A percentile compares a stretch with the other conserved stretches of the same genome.
These are phyloP conservation scores for Cherax destructor DNA, from an alignment of 1,140 invertebrate species.

Conservation along the genomic window DNA sequence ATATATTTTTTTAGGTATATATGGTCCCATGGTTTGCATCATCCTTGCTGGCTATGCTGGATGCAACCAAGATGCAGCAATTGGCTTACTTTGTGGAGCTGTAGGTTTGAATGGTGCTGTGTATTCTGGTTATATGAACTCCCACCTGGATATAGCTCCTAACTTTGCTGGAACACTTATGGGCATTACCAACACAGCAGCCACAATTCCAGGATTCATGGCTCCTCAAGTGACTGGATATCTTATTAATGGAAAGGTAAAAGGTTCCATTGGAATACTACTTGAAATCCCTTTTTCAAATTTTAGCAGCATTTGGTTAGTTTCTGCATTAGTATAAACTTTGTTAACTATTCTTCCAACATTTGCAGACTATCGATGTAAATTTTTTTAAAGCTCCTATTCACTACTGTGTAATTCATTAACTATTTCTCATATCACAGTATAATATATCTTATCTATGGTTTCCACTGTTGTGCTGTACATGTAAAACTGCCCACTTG, in stretches of 20 bases:
- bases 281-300: too few relatives aligned
- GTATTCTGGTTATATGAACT: slow-evolving; percentile 87
- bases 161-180: slow-evolving; percentile 89
- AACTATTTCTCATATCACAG: too few relatives aligned
- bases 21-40: slow-evolving; percentile 83
- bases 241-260: slow-evolving; percentile 75
- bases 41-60: slow-evolving; percentile 83
- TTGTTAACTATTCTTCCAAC: too few relatives aligned
- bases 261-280: too few relatives aligned
- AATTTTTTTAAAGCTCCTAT: too few relatives aligned
- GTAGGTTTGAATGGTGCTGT: slow-evolving; percentile 89
- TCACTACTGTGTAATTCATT: too few relatives aligned
- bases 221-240: slow-evolving; percentile 87
- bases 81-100: slow-evolving; percentile 86
- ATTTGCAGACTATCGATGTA: too few relatives aligned
- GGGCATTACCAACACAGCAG: slow-evolving; percentile 89
- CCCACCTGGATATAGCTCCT: slow-evolving; percentile 89
- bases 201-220: slow-evolving; percentile 87
- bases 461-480: too few relatives aligned
- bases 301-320: too few relatives aligned
- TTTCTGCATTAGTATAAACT: too few relatives aligned
- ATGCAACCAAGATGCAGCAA: slow-evolving; percentile 81
- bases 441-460: too few relatives aligned
- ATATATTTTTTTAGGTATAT: slow-evolving; percentile 78
- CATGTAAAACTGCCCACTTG: too few relatives aligned